A percentile compares a stretch with the other conserved stretches of the same genome.
Conservation (phyloP, 2,888 invertebrate species). For the Serrognathus titanus region DNA sequence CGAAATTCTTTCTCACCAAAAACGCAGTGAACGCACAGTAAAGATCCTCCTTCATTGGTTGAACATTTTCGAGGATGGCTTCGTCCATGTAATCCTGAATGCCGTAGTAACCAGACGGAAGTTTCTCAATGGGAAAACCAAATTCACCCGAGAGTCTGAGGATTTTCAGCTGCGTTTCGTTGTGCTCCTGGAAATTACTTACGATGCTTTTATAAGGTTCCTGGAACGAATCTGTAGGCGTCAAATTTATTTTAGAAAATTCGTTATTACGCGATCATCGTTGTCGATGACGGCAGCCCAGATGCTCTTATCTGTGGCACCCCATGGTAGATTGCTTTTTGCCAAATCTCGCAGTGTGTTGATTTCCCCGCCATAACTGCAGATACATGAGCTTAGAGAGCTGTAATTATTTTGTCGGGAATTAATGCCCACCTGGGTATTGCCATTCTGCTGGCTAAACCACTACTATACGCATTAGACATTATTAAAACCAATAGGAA, state of each 20-base stretch:
- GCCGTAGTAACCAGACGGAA: not conserved
- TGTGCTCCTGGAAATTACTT: not conserved
- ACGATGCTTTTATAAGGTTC: constrained; percentile 1
- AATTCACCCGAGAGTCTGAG: not conserved
- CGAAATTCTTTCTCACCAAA: constrained; percentile 10
- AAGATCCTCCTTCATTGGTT: constrained; percentile 4
- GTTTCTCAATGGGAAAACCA: constrained; percentile 2
- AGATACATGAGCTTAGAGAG: not conserved
- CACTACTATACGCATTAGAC: not conserved
- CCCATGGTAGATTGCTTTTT: not conserved
- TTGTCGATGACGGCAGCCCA: constrained; percentile 1
- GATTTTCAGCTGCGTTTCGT: constrained; percentile 1
- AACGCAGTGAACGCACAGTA: constrained; percentile 4
- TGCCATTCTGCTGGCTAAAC: not conserved
- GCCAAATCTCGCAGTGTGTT: constrained; percentile 3
- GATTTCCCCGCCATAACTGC: not conserved
- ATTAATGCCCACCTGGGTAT: not conserved
- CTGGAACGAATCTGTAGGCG: not conserved
- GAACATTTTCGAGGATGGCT: not conserved
- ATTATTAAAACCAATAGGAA: not conserved
- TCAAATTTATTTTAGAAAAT: too few relatives aligned
- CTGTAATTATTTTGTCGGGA: not conserved
- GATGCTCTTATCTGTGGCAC: not conserved
- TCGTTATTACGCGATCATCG: not conserved
- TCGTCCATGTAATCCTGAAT: constrained; percentile 1